Base-by-base conservation (phyloP, 2,888 invertebrate species). In the Heliconius ethilla region DNA sequence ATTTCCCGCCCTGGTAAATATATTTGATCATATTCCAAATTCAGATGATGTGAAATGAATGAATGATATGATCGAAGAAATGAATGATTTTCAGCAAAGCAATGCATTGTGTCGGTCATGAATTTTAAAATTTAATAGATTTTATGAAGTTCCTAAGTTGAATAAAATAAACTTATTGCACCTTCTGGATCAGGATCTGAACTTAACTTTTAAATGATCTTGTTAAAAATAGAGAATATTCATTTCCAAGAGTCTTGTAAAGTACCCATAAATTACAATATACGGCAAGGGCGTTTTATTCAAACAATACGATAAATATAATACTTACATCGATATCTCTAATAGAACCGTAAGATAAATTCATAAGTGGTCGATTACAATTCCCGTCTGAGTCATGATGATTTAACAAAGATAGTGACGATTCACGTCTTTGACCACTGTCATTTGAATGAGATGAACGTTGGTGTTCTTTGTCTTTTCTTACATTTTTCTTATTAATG, bases 401-500 rank as follows among this genome's bases (percentile, higher is more conserved):
- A 10, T 11, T 65, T 27, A 40, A 22, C 40, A 67, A 59, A 25
- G 33, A 59, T n/a, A 59, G 15, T 22, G 37, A 9, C 55, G 59
- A n/a, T 29, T 33, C n/a, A 6, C 22, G 45, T 25, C 10, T 33
- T 7, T 29, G 22, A 33, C 55, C 59, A 9, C 40, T 45, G 11
- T 69, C 40, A 9, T 69, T 67, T 69, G 69, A 40, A 40, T 25
- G 25, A 45, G 67, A 67, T 3, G 67, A 7, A 40, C 9, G 3
- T 25, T 15, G 40, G 40, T 69, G 11, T n/a, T 27, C 9, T 27
- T 73, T 63, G 69, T 67, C 33, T 59, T 51, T 73, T 75, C 73
- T 70, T 63, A 45, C 70, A 15, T 72, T 79, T 15, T 25, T 72
- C 63, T 65, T 78, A 73, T 75, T 79, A n/a, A 78, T 75, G 22